These are phyloP conservation scores for Psococerastis gibbosa DNA, from an alignment of 2,888 invertebrate species.

Conservation along the genomic window DNA sequence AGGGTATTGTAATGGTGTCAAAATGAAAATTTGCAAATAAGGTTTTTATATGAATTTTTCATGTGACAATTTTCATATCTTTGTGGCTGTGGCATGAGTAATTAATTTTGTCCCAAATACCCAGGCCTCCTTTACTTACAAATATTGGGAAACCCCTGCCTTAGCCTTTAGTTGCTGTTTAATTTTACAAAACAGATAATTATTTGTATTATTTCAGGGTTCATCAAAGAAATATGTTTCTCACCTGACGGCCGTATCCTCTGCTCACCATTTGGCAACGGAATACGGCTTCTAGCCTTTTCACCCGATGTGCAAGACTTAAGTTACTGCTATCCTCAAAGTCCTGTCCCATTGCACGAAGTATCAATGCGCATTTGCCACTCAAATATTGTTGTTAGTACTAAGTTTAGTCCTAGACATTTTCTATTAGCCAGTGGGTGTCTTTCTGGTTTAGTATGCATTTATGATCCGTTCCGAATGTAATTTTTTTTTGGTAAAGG, in stretches of 20 bases:
- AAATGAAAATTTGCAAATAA: no score
- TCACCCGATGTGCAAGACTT: slow-evolving; percentile 59
- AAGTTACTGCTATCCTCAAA: slow-evolving; percentile 40
- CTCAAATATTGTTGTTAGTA: slow-evolving; percentile 66
- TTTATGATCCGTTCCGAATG: slow-evolving; percentile 15
- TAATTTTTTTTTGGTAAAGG: neutral
- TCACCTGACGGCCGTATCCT: slow-evolving; percentile 78
- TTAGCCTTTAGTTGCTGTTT: no score
- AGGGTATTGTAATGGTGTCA: no score
- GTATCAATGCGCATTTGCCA: slow-evolving; percentile 55
- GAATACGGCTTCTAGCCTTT: slow-evolving; percentile 68
- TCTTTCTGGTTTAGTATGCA: slow-evolving; percentile 80
- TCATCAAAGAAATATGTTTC: slow-evolving; percentile 83
- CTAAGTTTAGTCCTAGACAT: slow-evolving; percentile 75
- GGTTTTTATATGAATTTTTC: no score
- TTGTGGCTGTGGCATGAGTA: no score
- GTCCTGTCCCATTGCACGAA: slow-evolving; percentile 35
- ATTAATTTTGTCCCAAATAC: no score
- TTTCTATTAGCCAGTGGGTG: slow-evolving; percentile 80
- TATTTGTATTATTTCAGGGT: slow-evolving; percentile 27
- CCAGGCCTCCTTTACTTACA: no score
- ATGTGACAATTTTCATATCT: no score
- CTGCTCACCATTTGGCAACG: slow-evolving; percentile 75
- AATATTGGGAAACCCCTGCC: no score
- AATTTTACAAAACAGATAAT: no score